A percentile compares a stretch with the other conserved stretches of the same genome.
phyloP scores from a whole-genome alignment of 2,113 vertebrate species.

The Mystacornis crossleyi region DNA sequence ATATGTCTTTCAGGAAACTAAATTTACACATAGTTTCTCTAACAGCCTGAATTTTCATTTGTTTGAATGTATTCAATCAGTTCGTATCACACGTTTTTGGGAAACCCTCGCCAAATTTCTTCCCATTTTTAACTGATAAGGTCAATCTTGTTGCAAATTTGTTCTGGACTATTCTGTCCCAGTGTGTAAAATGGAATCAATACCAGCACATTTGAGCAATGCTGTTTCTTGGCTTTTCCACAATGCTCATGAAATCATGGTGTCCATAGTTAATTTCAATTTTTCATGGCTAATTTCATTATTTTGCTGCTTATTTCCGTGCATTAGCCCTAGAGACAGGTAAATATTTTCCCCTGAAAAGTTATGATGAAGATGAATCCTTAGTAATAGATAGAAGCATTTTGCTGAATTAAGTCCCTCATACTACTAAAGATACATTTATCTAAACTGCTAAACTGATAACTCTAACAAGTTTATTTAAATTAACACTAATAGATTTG shows the following conservation, averaged over 20 bases:
- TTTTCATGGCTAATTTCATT: neutral
- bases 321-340: neutral
- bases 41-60: neutral
- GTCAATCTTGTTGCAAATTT: neutral
- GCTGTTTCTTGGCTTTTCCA: neutral
- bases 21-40: neutral
- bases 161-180: neutral
- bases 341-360: neutral
- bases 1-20: neutral
- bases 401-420: neutral
- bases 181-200: neutral
- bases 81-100: neutral
- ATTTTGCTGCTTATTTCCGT: neutral
- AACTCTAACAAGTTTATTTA: neutral
- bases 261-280: neutral
- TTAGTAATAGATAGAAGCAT: neutral
- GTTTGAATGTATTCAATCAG: neutral
- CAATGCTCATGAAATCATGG: neutral
- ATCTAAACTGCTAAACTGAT: neutral
- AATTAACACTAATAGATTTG: neutral
- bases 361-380: neutral
- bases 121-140: neutral
- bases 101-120: neutral
- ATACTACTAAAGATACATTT: neutral
- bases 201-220: neutral